phyloP scores from a whole-genome alignment of 1,140 invertebrate species.

The Samia ricini region DNA sequence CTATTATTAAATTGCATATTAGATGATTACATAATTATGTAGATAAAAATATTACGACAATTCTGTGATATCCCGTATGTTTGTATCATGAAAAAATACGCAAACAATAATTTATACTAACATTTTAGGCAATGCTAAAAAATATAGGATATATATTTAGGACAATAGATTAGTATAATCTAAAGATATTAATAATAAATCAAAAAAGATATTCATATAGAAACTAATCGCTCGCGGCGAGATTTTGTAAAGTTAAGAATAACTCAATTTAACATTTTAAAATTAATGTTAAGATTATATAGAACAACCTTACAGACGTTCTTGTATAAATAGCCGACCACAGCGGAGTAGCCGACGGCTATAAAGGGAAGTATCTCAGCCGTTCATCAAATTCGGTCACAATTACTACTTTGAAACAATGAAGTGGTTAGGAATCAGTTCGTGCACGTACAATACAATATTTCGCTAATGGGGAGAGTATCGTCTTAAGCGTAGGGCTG shows the following conservation, averaged over 20 bases:
- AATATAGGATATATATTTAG: too few relatives aligned
- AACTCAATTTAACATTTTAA: neutral
- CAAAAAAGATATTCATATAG: neutral
- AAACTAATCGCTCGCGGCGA: neutral
- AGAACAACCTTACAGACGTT: neutral
- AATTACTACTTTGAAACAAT: slow-evolving; percentile 35
- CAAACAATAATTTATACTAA: too few relatives aligned
- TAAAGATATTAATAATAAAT: too few relatives aligned
- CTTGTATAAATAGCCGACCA: neutral
- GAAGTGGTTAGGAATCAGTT: slow-evolving; percentile 31
- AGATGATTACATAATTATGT: too few relatives aligned
- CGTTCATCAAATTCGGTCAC: slow-evolving; percentile 35
- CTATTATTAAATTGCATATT: neutral
- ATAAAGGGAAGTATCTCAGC: slow-evolving; percentile 27
- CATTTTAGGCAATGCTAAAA: too few relatives aligned
- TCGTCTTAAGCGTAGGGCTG: slow-evolving; percentile 33
- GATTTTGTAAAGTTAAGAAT: neutral
- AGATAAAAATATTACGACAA: too few relatives aligned
- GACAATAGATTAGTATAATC: too few relatives aligned
- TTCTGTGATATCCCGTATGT: too few relatives aligned
- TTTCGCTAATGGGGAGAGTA: slow-evolving; percentile 40
- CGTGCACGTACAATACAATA: slow-evolving; percentile 39
- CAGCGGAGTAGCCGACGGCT: slow-evolving; percentile 13
- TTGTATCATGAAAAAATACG: too few relatives aligned
- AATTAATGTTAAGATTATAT: neutral